Base-by-base conservation (phyloP, 1,140 invertebrate genomes). In the Pogonus chalceus region DNA sequence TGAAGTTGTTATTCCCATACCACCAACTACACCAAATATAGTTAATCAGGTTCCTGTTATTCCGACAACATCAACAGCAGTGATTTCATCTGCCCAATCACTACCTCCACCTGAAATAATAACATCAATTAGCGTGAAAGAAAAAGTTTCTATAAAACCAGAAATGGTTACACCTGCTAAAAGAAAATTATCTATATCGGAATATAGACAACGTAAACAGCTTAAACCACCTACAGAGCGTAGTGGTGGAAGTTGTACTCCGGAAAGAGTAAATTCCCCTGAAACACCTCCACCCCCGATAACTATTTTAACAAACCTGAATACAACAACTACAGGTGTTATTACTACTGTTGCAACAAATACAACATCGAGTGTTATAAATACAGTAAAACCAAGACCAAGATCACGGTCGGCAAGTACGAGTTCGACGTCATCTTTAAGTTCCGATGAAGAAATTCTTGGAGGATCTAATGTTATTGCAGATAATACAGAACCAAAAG, bases 181-280 rank as follows among this genome's bases (percentile, higher is more conserved):
- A 59, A 49, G 67, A 62, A 69, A 71, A 60, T 70, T 87, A 9
- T 85, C 83, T 7, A 80, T 87, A 62, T 78, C 81, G 10, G 84
- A 87, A 59, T 87, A 87, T 62, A 73, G 83, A 18, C 79, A 83
- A 62, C 71, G 83, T 18, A 82, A 82, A 55, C 76, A 80, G 58
- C 69, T 76, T 21, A 76, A 70, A 2, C n/a, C n/a, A n/a, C n/a
- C n/a, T n/a, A 43, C 37, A 43, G 18, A 7, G 18, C 7, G 7
- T 18, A 12, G 37, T 16, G 49, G 35, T 2, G 65, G 64, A 0
- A 20, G 49, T 18, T 58, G 57, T n/a, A 66, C 60, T 47, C 48
- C 51, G 20, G 62, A 64, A 24, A 62, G 58, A 53, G 57, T 35
- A 2, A 56, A 60, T 16, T 65, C 64, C 20, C 53, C 57, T 23